Evolutionary conservation across 2,113 vertebrate species (phyloP).

Genomic region (Phrynocephalus versicolor): DNA sequence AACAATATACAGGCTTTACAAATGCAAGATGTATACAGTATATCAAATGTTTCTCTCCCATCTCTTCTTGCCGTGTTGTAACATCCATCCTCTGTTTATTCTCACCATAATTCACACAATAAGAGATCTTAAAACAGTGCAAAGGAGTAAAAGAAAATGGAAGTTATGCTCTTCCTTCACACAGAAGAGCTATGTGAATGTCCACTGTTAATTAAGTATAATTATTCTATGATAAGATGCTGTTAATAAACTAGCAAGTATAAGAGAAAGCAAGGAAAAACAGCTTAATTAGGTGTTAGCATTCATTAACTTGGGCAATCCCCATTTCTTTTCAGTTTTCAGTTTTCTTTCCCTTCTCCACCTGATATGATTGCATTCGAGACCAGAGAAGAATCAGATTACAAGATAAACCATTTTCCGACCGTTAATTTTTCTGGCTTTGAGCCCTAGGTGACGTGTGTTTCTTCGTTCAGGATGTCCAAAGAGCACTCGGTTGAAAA

Average conservation of each 20-base stretch:
- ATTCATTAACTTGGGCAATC: neutral
- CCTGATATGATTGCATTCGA: neutral
- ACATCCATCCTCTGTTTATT: neutral
- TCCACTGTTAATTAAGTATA: neutral
- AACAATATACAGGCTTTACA: neutral
- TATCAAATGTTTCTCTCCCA: neutral
- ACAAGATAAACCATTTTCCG: slow-evolving; percentile 66
- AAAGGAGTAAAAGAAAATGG: neutral
- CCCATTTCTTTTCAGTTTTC: neutral
- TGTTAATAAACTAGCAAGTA: neutral
- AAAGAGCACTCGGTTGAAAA: slow-evolving; percentile 38
- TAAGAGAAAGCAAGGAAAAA: neutral
- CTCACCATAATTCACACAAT: neutral
- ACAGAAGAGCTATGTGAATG: neutral
- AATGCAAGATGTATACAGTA: neutral
- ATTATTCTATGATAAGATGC: neutral
- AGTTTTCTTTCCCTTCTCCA: neutral
- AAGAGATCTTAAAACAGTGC: neutral
- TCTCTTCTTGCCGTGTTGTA: neutral
- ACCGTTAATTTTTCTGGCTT: slow-evolving; percentile 59
- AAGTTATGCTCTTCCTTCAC: neutral
- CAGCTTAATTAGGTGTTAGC: neutral
- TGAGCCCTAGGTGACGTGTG: slow-evolving; percentile 54
- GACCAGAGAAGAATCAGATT: slow-evolving; percentile 36
- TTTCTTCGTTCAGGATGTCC: slow-evolving; percentile 50